Evolutionary conservation across 2,888 invertebrate species (phyloP), one percentile per base, ranked within the genome.

Genomic region (Drosophila basisetae): DNA sequence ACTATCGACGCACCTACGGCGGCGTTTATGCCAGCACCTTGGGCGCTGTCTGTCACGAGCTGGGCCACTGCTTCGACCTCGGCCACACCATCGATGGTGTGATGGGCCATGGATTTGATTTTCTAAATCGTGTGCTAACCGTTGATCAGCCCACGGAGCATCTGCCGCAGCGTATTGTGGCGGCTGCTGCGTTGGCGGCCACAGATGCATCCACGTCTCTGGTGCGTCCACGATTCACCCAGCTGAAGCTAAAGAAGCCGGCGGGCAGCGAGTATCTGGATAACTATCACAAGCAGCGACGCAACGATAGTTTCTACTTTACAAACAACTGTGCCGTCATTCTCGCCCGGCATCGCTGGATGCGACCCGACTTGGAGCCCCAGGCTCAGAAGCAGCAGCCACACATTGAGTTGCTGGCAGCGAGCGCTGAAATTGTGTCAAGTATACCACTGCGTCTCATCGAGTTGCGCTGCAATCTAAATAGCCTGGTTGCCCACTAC

Each of bases 31-130:
- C 98, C 22, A 98, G 98, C 9, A 98, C 98, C 25, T 94, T 99
- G 49, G 99, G 99, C 22, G 96, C 98, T 22, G 96, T 97, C 11
- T 96, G 98, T 49, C 99, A 99, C 93, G 99, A 99, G 94, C 94
- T 99, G 55, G 92, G 92, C 0, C 99, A 99, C 92, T 97, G 97
- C 0, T 98, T 99, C 93, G 98, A 98, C 93, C 95, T 99, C 68
- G 98, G 98, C 0, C 99, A 99, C 92, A 97, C 98, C 0, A 95
- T 95, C 83, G 95, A 96, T 82, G 99, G 99, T 25, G 97, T 99
- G 69, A 99, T 99, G 99, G 97, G 97, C 50, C 95, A 96, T 91
- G 98, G 97, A 50, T 98, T 97, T 92, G 97, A 97, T 92, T 96
- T 97, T 84, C 95, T 98, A 63, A 96, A 97, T 91, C 94, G 96